Evolutionary conservation across 2,888 invertebrate species (phyloP).

Genomic region (Drosophila mayaguana): DNA sequence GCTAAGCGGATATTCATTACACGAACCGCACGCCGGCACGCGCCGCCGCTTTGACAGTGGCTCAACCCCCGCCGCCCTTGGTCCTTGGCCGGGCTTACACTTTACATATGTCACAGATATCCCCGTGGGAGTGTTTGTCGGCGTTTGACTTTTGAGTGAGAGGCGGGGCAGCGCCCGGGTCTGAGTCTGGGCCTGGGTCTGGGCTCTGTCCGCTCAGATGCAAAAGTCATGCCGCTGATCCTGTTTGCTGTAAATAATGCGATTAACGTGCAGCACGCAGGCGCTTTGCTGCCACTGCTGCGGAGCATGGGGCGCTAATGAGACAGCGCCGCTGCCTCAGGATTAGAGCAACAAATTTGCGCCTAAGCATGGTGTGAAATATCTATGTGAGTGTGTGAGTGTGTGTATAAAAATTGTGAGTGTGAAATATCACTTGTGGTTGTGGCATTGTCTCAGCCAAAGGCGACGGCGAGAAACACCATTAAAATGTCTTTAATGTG

Average conservation of each 20-base stretch:
- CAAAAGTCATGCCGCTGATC: conserved; percentile 84
- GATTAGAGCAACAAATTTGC: conserved; percentile 74
- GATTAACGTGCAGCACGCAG: conserved; percentile 83
- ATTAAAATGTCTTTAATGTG: conserved; percentile 79
- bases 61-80: conserved; percentile 63
- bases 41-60: conserved; percentile 82
- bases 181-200: neutral
- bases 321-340: conserved; percentile 60
- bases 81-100: conserved; percentile 80
- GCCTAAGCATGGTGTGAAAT: conserved; percentile 76
- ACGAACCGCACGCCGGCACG: conserved; percentile 83
- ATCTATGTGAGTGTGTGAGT: neutral
- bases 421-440: conserved; percentile 39
- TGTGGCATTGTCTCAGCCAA: conserved; percentile 65
- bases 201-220: conserved; percentile 14
- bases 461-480: conserved; percentile 28
- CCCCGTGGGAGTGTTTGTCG: conserved; percentile 85
- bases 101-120: conserved; percentile 86
- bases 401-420: conserved; percentile 50
- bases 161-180: neutral
- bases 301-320: conserved; percentile 57
- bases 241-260: conserved; percentile 85
- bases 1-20: conserved; percentile 84
- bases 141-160: conserved; percentile 65
- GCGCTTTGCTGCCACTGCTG: conserved; percentile 31